phyloP scores from a whole-genome alignment of 1,140 invertebrate genomes.

The Hirudo medicinalis region DNA sequence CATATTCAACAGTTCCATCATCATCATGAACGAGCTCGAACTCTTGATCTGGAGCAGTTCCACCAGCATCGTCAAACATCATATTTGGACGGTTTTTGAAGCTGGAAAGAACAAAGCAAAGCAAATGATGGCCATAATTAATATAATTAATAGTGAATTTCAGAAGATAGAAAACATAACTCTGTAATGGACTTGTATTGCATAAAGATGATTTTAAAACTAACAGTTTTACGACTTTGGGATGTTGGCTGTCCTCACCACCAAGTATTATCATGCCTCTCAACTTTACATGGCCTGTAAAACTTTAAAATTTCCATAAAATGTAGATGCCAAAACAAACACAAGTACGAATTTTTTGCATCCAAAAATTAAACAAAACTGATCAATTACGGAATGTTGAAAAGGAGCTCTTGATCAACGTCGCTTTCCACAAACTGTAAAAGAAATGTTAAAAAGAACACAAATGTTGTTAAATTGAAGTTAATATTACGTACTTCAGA shows the following conservation, averaged over 20 bases:
- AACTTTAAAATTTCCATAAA: constrained; percentile 44
- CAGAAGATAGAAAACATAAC: not conserved
- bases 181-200: not conserved
- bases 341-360: not conserved
- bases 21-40: constrained; percentile 71
- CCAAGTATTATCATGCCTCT: constrained; percentile 82
- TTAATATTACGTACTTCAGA: no score
- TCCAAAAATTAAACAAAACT: not conserved
- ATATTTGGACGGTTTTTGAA: constrained; percentile 82
- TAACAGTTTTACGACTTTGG: constrained; percentile 72
- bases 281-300: constrained; percentile 83
- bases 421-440: constrained; percentile 82
- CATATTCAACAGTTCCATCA: constrained; percentile 68
- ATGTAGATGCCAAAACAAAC: not conserved
- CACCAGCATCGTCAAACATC: constrained; percentile 72
- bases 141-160: not conserved
- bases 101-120: constrained; percentile 17
- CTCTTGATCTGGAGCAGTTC: constrained; percentile 63
- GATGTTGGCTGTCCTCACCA: constrained; percentile 67
- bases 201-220: constrained; percentile 32
- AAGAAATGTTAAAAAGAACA: constrained; percentile 15
- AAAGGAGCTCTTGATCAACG: constrained; percentile 78
- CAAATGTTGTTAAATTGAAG: no score
- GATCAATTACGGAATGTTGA: constrained; percentile 71
- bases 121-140: not conserved